Evolutionary conservation across 2,888 invertebrate species (phyloP), one percentile per base, ranked within the genome.

Genomic region (Stenichneumon culpator): DNA sequence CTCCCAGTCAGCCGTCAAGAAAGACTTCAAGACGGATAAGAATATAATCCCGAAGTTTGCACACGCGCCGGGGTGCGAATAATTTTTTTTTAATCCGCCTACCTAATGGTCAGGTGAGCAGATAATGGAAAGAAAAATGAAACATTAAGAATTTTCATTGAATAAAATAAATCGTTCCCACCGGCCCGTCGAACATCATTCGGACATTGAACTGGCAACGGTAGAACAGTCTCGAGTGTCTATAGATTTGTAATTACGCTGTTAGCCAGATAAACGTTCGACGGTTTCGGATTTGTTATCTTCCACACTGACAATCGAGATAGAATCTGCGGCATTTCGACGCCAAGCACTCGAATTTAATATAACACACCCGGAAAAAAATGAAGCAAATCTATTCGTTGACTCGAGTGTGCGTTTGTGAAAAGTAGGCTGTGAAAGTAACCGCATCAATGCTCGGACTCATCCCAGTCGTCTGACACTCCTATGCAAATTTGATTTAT

Each of bases 81-180:
- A 36, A 36, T 36, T 36, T 36, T 36, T 36, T 36, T 36, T 36
- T 39, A 39, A 9, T 9, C 36, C 7, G 36, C 36, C 1, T 36
- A 36, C 36, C 36, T 9, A 36, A 36, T 36, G 36, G 9, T 9
- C 36, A 9, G 36, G 36, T 9, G 9, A 2, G 36, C 36, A 36
- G 9, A 9, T 36, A 9, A 9, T 9, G 9, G 9, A 19, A 54
- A 19, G 2, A 52, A 19, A 9, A 52, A 52, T 52, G 5, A 19
- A 19, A 54, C 0, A 22, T 1, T 9, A 57, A 57, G 3, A 9
- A 57, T 7, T 14, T 4, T 44, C 9, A 68, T 19, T 11, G 25
- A 70, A 1, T 14, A 16, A 50, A 77, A 84, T 72, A 80, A 80
- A 68, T 65, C 73, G 68, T 65, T 36, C 25, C 25, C 22, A 22